Evolutionary conservation across 1,140 invertebrate species (phyloP).

Genomic region (Ladona fulva): DNA sequence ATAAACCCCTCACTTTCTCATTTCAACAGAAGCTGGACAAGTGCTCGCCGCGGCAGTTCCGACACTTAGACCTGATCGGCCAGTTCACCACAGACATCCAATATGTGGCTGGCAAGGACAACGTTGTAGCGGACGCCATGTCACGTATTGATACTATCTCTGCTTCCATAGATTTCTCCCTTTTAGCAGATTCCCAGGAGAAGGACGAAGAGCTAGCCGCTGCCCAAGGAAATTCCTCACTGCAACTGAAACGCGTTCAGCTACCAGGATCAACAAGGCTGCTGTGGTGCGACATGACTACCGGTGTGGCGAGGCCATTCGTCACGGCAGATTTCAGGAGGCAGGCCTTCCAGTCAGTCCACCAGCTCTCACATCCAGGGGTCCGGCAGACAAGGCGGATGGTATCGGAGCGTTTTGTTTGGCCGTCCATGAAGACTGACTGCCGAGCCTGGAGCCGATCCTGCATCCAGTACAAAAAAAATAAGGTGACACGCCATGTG

Average conservation of each 20-base stretch:
- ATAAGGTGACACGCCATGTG: too few species aligned
- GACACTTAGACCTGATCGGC: slow-evolving; percentile 26
- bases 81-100: slow-evolving; percentile 29
- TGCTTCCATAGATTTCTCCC: too few species aligned
- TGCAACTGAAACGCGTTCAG: too few species aligned
- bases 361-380: slow-evolving; percentile 17
- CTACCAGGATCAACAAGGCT: too few species aligned
- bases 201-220: too few species aligned
- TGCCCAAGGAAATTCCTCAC: too few species aligned
- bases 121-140: slow-evolving; percentile 24
- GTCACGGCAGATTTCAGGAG: slow-evolving; percentile 23
- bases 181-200: too few species aligned
- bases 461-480: slow-evolving; percentile 22
- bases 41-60: too few species aligned
- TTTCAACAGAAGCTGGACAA: slow-evolving; percentile 28
- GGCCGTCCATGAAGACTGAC: slow-evolving; percentile 25
- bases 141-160: slow-evolving; percentile 25
- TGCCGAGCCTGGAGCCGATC: slow-evolving; percentile 16
- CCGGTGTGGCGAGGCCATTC: slow-evolving; percentile 24
- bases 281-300: slow-evolving; percentile 26
- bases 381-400: slow-evolving; percentile 19
- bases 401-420: slow-evolving; percentile 21
- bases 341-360: slow-evolving; percentile 23
- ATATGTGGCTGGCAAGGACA: too few species aligned
- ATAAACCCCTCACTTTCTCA: slow-evolving; percentile 31